Evolutionary conservation across 2,888 invertebrate genomes (phyloP).

Genomic region (Hydropsyche betteni): DNA sequence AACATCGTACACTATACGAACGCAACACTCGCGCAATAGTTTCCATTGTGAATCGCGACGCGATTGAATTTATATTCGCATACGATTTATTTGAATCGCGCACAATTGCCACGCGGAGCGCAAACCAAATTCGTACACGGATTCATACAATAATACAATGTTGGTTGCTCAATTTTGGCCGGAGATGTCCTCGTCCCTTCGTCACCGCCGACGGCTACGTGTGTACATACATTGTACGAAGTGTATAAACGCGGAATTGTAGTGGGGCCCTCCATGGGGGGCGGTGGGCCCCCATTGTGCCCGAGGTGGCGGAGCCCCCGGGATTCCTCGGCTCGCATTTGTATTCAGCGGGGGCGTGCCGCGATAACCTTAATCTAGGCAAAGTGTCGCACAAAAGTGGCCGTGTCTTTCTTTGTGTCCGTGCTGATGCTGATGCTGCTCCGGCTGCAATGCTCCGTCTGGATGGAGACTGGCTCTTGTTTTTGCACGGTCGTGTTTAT

Average conservation of each 20-base stretch:
- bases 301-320: conserved; percentile 3
- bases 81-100: too few relatives aligned
- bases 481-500: background rate
- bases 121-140: too few relatives aligned
- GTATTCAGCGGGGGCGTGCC: conserved; percentile 39
- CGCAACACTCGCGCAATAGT: too few relatives aligned
- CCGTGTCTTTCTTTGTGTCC: conserved; percentile 45
- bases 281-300: background rate
- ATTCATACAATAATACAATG: too few relatives aligned
- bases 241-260: conserved; percentile 29
- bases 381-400: conserved; percentile 47
- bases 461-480: too few relatives aligned
- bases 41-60: too few relatives aligned
- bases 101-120: too few relatives aligned
- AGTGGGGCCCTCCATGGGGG: background rate
- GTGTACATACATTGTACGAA: background rate
- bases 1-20: too few relatives aligned
- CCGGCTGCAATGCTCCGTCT: background rate
- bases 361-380: conserved; percentile 46
- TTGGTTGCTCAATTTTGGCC: too few relatives aligned
- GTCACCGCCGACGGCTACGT: too few relatives aligned
- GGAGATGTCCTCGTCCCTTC: too few relatives aligned
- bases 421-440: conserved; percentile 32
- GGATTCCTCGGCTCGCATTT: conserved; percentile 36
- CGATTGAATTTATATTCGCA: too few relatives aligned